A percentile compares a stretch with the other conserved stretches of the same genome.
Evolutionary conservation across 2,113 vertebrate species (phyloP).

Genomic region (Edolisoma coerulescens): DNA sequence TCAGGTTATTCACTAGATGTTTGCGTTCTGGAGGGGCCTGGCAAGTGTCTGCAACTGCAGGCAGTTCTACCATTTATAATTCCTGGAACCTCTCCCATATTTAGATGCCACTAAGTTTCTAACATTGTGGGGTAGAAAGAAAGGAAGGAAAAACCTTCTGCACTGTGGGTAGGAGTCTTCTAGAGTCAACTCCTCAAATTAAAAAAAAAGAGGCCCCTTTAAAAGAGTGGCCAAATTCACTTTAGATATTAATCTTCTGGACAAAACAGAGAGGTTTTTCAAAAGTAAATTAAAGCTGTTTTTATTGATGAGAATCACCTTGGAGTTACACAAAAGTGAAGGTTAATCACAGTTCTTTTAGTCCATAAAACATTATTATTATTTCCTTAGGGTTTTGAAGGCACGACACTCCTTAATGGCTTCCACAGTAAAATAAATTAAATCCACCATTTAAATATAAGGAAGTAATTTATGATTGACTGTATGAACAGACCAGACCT

Average conservation of each 20-base stretch:
- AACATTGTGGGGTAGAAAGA: background rate
- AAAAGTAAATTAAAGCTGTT: background rate
- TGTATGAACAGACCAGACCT: background rate
- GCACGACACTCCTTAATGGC: background rate
- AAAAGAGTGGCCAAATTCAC: rapidly evolving
- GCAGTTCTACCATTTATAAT: background rate
- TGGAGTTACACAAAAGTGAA: background rate
- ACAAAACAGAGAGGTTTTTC: background rate
- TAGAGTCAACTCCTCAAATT: background rate
- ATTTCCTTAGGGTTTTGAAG: background rate
- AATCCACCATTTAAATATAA: background rate
- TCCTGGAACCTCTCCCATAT: background rate
- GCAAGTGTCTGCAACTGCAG: background rate
- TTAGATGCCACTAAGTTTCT: background rate
- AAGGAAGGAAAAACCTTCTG: background rate
- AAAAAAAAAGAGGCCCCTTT: rapidly evolving
- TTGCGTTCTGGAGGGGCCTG: background rate
- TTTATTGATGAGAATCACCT: background rate
- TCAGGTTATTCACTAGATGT: background rate
- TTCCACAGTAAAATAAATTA: background rate
- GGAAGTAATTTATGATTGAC: background rate
- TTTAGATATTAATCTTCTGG: background rate
- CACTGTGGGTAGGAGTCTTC: too few species aligned
- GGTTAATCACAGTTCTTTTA: background rate
- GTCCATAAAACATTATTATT: background rate